These are phyloP conservation scores for Orthosia cruda DNA, from an alignment of 2,888 invertebrate genomes.

Conservation along the genomic window DNA sequence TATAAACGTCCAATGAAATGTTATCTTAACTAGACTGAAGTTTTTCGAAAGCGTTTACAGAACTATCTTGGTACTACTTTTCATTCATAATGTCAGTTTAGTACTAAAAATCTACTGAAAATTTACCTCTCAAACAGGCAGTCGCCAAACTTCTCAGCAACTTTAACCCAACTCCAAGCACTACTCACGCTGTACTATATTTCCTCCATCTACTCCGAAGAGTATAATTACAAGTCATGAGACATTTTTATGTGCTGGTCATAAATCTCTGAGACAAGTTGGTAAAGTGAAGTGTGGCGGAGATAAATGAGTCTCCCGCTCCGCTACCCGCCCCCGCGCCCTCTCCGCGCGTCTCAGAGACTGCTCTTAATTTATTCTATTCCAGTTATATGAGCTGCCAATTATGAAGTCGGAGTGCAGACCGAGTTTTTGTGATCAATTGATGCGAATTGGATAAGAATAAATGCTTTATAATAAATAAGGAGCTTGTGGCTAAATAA, in stretches of 20 bases:
- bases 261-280: slow-evolving; percentile 80
- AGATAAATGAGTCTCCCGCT: slow-evolving; percentile 71
- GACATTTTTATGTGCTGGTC: slow-evolving; percentile 66
- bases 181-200: neutral
- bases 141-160: neutral
- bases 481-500: too few species aligned
- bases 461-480: too few species aligned
- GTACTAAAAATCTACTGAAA: too few species aligned
- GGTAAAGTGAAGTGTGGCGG: slow-evolving; percentile 71
- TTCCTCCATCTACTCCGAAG: slow-evolving; percentile 1
- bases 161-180: too few species aligned
- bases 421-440: slow-evolving; percentile 1
- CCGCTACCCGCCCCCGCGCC: neutral
- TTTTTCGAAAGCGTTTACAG: too few species aligned
- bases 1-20: too few species aligned
- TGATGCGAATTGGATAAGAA: neutral
- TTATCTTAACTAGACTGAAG: too few species aligned
- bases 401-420: slow-evolving; percentile 59
- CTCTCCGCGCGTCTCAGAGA: slow-evolving; percentile 26
- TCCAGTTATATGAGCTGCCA: slow-evolving; percentile 70
- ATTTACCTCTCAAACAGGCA: neutral
- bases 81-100: neutral
- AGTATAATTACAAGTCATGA: slow-evolving; percentile 69
- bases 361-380: slow-evolving; percentile 74
- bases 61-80: too few species aligned